phyloP scores from a whole-genome alignment of 2,888 invertebrate genomes.

The Hyppa rectilinea region DNA sequence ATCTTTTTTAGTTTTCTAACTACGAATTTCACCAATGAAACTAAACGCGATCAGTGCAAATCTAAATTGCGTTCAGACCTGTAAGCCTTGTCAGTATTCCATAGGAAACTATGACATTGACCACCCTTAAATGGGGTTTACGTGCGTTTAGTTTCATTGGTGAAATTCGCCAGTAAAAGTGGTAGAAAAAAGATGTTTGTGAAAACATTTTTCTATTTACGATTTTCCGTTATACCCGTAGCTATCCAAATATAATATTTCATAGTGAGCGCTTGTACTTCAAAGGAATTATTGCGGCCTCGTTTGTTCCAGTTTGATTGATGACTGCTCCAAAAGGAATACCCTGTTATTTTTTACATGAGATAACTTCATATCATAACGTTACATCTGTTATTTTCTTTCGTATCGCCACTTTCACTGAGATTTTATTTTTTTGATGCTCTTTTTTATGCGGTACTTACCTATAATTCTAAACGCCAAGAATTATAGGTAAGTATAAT shows the following conservation, averaged over 20 bases:
- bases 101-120: too few species aligned
- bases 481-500: too few species aligned
- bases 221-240: conserved; percentile 43
- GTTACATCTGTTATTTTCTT: conserved; percentile 63
- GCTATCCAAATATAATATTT: conserved; percentile 66
- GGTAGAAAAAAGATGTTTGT: too few species aligned
- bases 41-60: too few species aligned
- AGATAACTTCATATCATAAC: conserved; percentile 64
- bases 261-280: conserved; percentile 61
- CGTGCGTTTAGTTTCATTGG: too few species aligned
- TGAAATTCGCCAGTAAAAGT: too few species aligned
- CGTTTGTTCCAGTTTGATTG: conserved; percentile 73
- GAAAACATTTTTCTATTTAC: conserved; percentile 58
- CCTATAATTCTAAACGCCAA: too few species aligned
- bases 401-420: conserved; percentile 29
- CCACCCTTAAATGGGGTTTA: too few species aligned
- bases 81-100: too few species aligned
- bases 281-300: conserved; percentile 67
- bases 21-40: too few species aligned
- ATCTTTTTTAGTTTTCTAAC: too few species aligned
- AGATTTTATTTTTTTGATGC: conserved; percentile 47
- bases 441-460: conserved; percentile 11
- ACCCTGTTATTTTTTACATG: conserved; percentile 59
- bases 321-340: conserved; percentile 64
- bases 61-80: too few species aligned